Percentiles rank a stretch among this genome's conserved stretches.
These are phyloP conservation scores for Pygoscelis antarcticus DNA, from an alignment of 2,113 vertebrate genomes.

Conservation along the genomic window DNA sequence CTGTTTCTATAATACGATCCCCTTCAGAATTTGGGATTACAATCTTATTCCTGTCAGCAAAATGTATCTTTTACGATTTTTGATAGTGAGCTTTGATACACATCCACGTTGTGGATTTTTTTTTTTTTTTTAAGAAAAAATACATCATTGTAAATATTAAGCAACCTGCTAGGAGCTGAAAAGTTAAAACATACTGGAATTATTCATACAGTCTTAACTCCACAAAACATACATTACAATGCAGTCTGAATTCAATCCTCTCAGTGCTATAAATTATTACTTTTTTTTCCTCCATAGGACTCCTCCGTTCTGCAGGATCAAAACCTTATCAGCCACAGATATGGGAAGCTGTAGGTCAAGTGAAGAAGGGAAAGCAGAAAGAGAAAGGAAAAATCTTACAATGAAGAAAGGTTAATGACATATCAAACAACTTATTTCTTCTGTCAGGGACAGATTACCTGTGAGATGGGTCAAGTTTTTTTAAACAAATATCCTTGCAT, in stretches of 20 bases:
- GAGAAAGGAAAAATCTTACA: background rate
- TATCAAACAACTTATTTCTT: background rate
- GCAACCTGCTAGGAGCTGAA: background rate
- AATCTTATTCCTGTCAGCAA: background rate
- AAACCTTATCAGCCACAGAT: background rate
- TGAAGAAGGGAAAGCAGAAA: background rate
- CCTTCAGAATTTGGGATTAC: background rate
- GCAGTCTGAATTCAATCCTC: background rate
- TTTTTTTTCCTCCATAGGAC: rapidly evolving
- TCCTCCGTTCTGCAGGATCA: background rate
- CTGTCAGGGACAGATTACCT: background rate
- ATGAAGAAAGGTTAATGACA: background rate
- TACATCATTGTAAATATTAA: background rate
- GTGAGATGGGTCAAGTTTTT: background rate
- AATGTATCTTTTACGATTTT: background rate
- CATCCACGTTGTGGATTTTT: no score
- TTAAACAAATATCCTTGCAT: background rate
- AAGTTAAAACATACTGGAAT: background rate
- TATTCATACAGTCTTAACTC: background rate
- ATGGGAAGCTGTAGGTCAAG: background rate
- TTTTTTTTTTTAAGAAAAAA: background rate
- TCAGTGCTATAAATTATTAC: background rate
- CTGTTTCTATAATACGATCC: background rate
- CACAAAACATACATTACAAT: background rate
- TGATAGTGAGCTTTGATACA: background rate